These are phyloP conservation scores for Alviniconcha strummeri DNA, from an alignment of 2,888 invertebrate genomes.

Conservation along the genomic window DNA sequence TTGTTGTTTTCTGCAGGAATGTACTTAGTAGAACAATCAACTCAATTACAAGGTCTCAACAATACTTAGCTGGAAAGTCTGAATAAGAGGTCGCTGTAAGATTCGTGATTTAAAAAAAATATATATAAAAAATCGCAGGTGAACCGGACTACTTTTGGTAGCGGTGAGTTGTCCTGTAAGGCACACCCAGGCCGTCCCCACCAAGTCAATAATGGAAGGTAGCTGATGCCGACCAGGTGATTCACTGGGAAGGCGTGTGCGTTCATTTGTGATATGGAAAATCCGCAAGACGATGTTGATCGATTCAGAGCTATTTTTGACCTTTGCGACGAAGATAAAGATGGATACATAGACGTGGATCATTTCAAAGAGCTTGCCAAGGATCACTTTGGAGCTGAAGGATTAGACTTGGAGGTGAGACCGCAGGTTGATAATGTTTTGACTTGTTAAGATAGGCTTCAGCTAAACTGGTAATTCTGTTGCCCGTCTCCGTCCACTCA, in stretches of 20 bases:
- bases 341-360: slow-evolving; percentile 68
- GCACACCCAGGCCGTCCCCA: not conserved
- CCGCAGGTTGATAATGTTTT: too few species aligned
- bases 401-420: slow-evolving; percentile 44
- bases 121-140: too few species aligned
- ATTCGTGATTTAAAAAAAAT: too few species aligned
- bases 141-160: not conserved
- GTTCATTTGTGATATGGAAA: slow-evolving; percentile 47
- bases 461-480: too few species aligned
- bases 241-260: slow-evolving; percentile 30
- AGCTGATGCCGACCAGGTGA: slow-evolving; percentile 15
- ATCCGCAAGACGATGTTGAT: slow-evolving; percentile 49
- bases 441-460: too few species aligned
- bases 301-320: slow-evolving; percentile 67
- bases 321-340: slow-evolving; percentile 67
- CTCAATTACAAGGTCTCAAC: too few species aligned
- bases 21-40: too few species aligned
- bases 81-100: too few species aligned
- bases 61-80: too few species aligned
- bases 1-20: too few species aligned
- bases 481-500: too few species aligned
- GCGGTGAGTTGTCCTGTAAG: not conserved
- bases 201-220: slow-evolving; percentile 29
- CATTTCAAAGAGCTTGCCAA: slow-evolving; percentile 65
- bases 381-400: slow-evolving; percentile 69